Percentiles rank a stretch among this genome's conserved stretches.
phyloP scores from a whole-genome alignment of 64 coral and sea anemone genomes.

The Catalaphyllia jardinei region DNA sequence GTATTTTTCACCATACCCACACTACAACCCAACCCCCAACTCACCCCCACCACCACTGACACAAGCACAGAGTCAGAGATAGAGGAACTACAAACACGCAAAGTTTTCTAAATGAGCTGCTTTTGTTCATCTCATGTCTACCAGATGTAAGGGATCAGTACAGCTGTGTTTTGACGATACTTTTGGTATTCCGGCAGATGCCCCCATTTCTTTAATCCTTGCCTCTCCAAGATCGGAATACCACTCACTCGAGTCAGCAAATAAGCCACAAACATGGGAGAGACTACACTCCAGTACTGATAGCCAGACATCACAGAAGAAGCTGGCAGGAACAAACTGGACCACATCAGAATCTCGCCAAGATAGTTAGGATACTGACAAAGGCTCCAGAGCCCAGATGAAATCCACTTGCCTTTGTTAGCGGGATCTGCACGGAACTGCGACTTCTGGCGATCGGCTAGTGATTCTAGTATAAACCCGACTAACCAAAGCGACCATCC shows the following conservation, averaged over 20 bases:
- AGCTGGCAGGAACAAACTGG: slow-evolving; percentile 81
- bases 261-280: slow-evolving; percentile 82
- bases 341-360: slow-evolving; percentile 94
- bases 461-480: slow-evolving; percentile 74
- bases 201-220: slow-evolving; percentile 88
- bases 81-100: too few relatives aligned
- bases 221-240: slow-evolving; percentile 78
- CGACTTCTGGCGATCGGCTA: slow-evolving; percentile 87
- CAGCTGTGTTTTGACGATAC: slow-evolving; percentile 82
- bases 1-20: too few relatives aligned
- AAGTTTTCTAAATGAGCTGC: too few relatives aligned
- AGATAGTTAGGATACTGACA: slow-evolving; percentile 93
- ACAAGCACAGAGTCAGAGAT: too few relatives aligned
- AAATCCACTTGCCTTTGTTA: slow-evolving; percentile 89
- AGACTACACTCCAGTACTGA: slow-evolving; percentile 73
- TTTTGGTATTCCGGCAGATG: slow-evolving; percentile 61
- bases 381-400: slow-evolving; percentile 90
- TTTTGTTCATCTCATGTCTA: neutral
- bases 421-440: slow-evolving; percentile 75
- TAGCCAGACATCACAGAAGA: slow-evolving; percentile 78
- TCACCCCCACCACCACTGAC: too few relatives aligned
- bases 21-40: too few relatives aligned
- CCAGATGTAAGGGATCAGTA: slow-evolving; percentile 91
- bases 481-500: slow-evolving; percentile 82
- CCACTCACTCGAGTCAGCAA: slow-evolving; percentile 82